Evolutionary conservation across 2,797 vertebrate genomes (phyloP).

Genomic region (Acanthiza pusilla): DNA sequence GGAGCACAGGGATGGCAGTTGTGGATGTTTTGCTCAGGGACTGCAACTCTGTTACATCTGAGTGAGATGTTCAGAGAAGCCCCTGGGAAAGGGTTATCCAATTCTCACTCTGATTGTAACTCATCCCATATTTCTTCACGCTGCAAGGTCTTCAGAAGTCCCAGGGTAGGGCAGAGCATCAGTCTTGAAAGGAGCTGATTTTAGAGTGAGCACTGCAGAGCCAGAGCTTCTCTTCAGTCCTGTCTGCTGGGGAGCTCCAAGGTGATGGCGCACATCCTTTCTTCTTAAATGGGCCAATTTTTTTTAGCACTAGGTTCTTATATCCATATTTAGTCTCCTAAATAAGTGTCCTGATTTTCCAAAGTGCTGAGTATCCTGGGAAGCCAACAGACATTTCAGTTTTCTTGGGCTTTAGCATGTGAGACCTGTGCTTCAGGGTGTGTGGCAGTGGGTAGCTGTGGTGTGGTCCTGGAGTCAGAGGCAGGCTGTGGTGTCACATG

Average conservation of each 20-base stretch:
- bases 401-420: not conserved
- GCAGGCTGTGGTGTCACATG: not conserved
- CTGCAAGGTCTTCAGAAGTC: slow-evolving; percentile 19
- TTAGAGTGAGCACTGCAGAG: not conserved
- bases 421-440: not conserved
- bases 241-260: slow-evolving; percentile 47
- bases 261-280: slow-evolving; percentile 48
- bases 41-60: not conserved
- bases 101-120: not conserved
- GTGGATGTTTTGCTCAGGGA: not conserved
- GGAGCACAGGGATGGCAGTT: not conserved
- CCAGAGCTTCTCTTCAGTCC: not conserved
- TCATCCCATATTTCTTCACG: not conserved
- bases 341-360: slow-evolving; percentile 60
- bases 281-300: slow-evolving; percentile 59
- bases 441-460: not conserved
- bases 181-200: slow-evolving; percentile 24
- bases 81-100: not conserved
- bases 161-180: not conserved
- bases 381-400: not conserved
- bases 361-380: slow-evolving; percentile 35
- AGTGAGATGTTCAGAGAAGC: slow-evolving; percentile 2
- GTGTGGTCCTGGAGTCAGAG: not conserved
- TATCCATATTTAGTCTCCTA: slow-evolving; percentile 58
- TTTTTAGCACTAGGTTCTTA: slow-evolving; percentile 52